Percentiles rank a stretch among this genome's conserved stretches.
Evolutionary conservation across 2,888 invertebrate species (phyloP).

Genomic region (Pheosia tremula): DNA sequence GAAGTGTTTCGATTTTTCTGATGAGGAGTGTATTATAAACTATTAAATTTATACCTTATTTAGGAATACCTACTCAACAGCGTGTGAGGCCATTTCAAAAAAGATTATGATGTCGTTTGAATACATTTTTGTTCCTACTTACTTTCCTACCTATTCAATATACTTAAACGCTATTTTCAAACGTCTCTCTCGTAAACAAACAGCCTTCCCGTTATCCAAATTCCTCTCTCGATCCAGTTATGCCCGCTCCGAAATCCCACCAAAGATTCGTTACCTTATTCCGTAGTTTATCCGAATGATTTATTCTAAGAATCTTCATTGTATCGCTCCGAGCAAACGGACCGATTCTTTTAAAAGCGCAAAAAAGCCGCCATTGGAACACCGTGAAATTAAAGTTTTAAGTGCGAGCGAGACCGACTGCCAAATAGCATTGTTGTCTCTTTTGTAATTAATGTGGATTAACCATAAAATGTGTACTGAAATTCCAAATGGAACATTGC

Average conservation of each 20-base stretch:
- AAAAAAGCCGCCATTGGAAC: slow-evolving; percentile 25
- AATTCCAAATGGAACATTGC: not conserved
- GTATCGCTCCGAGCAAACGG: slow-evolving; percentile 31
- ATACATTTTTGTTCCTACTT: too few species aligned
- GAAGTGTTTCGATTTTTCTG: too few species aligned
- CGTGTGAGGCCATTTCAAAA: too few species aligned
- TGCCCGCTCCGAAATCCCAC: not conserved
- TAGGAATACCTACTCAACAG: too few species aligned
- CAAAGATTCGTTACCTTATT: slow-evolving; percentile 14
- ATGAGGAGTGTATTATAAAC: too few species aligned
- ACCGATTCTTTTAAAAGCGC: slow-evolving; percentile 31
- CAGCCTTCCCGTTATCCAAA: not conserved
- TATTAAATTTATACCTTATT: too few species aligned
- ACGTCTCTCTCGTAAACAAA: not conserved
- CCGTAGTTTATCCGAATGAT: slow-evolving; percentile 21
- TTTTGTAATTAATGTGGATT: slow-evolving; percentile 25
- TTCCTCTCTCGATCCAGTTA: not conserved
- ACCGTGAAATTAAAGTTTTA: slow-evolving; percentile 32
- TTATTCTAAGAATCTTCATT: slow-evolving; percentile 34
- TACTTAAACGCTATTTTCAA: too few species aligned
- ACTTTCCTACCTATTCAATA: too few species aligned
- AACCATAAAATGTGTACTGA: slow-evolving; percentile 11
- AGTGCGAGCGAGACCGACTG: slow-evolving; percentile 18
- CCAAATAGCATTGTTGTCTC: slow-evolving; percentile 15
- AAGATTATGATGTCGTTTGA: too few species aligned